Conservation (phyloP, 2,113 vertebrate genomes). For the Holacanthus passer region DNA sequence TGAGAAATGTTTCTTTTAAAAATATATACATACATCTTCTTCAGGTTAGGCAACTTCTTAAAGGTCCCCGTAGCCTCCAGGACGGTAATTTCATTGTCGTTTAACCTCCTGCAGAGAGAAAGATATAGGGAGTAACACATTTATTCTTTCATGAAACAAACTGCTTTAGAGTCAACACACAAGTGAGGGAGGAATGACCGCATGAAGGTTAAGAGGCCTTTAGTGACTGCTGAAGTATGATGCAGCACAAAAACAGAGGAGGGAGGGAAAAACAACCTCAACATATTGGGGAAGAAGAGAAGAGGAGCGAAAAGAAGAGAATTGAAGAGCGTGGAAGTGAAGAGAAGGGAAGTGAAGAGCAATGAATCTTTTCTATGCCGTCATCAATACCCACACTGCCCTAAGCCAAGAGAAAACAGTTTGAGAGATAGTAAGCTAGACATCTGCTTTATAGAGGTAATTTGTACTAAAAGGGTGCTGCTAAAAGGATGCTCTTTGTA, state of each 20-base stretch:
- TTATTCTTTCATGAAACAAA: conserved; percentile 50
- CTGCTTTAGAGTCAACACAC: conserved; percentile 26
- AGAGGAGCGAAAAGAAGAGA: conserved; percentile 8
- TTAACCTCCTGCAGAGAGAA: conserved; percentile 87
- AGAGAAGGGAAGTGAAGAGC: conserved; percentile 22
- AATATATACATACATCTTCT: conserved; percentile 90
- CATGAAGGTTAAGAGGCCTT: conserved; percentile 60
- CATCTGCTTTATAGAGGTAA: conserved; percentile 81
- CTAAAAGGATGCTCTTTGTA: conserved; percentile 60
- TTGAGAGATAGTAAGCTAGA: conserved; percentile 70
- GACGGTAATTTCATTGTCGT: conserved; percentile 94
- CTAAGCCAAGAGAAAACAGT: conserved; percentile 67
- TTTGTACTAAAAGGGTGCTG: conserved; percentile 75
- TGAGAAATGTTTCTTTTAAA: background rate
- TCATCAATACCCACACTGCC: conserved; percentile 78
- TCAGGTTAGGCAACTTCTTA: conserved; percentile 94
- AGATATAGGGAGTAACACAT: conserved; percentile 29
- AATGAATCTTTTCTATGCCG: conserved; percentile 76
- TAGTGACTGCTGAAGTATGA: conserved; percentile 44
- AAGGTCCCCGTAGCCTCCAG: conserved; percentile 92
- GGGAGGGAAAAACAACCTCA: conserved; percentile 22
- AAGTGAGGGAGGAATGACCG: conserved; percentile 14
- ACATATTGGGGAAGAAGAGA: conserved; percentile 6
- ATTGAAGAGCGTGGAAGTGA: conserved; percentile 13
- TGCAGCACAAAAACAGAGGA: conserved; percentile 33